phyloP scores from a whole-genome alignment of 2,797 vertebrate species.

The Ceyx erithaca region DNA sequence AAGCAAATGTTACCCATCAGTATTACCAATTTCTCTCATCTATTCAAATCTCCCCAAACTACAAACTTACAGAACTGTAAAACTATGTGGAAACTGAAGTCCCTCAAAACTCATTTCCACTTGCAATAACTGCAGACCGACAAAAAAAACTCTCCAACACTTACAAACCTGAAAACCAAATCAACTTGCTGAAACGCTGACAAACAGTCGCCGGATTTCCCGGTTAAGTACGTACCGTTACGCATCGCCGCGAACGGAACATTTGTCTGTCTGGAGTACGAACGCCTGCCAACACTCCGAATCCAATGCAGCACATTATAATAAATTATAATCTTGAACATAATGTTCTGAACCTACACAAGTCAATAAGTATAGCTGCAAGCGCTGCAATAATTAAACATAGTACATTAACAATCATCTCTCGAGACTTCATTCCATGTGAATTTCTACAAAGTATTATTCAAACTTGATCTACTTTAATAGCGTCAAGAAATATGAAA shows the following conservation, averaged over 20 bases:
- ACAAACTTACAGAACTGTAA: rapidly evolving
- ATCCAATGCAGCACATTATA: slow-evolving; percentile 29
- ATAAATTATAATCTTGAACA: slow-evolving; percentile 57
- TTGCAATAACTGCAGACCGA: background rate
- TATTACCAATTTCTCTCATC: background rate
- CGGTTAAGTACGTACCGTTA: slow-evolving; percentile 37
- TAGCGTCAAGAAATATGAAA: background rate
- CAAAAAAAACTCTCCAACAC: background rate
- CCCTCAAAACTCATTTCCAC: background rate
- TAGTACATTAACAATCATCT: slow-evolving; percentile 11
- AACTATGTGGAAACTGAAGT: background rate
- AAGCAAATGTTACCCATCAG: background rate
- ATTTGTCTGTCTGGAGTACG: slow-evolving; percentile 23
- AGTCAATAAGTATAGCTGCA: slow-evolving; percentile 29
- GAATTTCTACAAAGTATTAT: slow-evolving; percentile 13
- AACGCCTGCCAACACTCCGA: background rate
- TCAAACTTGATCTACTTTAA: slow-evolving; percentile 37
- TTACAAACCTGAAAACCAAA: background rate
- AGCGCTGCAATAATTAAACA: slow-evolving; percentile 60
- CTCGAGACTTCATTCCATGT: slow-evolving; percentile 12
- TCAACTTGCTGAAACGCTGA: background rate
- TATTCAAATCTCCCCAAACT: background rate
- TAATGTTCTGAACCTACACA: slow-evolving; percentile 47
- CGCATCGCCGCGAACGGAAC: slow-evolving; percentile 20
- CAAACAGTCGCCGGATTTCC: background rate